These are phyloP conservation scores for Mus caroli DNA, from an alignment of 2,797 vertebrate species.

Conservation along the genomic window DNA sequence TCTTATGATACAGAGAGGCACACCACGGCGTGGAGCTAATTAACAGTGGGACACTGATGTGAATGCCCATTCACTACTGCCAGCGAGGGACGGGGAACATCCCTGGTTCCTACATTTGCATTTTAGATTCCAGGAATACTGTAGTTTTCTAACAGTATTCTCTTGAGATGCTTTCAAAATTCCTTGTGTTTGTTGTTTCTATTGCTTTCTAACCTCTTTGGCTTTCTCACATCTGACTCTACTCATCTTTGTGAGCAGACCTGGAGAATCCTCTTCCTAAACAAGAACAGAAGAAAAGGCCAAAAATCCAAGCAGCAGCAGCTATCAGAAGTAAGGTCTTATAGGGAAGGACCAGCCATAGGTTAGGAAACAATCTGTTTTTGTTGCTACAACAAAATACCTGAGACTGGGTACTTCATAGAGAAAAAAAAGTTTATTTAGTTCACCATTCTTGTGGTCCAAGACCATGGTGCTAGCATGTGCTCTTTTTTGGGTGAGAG, in stretches of 20 bases:
- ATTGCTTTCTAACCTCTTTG: background rate
- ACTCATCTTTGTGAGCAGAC: background rate
- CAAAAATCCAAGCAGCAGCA: background rate
- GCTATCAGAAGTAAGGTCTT: background rate
- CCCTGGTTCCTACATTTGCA: background rate
- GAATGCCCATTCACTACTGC: background rate
- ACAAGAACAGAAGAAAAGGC: background rate
- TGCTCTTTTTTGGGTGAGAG: background rate
- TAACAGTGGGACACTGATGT: fast-evolving
- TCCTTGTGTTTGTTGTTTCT: background rate
- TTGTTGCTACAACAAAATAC: constrained; percentile 1
- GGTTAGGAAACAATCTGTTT: background rate
- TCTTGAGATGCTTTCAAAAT: background rate
- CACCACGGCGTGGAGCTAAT: fast-evolving
- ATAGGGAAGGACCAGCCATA: background rate
- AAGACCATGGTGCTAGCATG: background rate
- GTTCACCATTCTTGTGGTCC: background rate
- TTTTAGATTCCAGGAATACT: constrained; percentile 8
- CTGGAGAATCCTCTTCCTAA: background rate
- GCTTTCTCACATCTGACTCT: background rate
- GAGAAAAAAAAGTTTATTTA: background rate
- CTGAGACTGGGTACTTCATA: background rate
- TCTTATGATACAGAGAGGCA: too few species aligned
- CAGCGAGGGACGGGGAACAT: background rate
- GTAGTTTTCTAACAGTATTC: background rate